phyloP scores from a whole-genome alignment of 2,113 vertebrate genomes.

The Bothrops jararaca region DNA sequence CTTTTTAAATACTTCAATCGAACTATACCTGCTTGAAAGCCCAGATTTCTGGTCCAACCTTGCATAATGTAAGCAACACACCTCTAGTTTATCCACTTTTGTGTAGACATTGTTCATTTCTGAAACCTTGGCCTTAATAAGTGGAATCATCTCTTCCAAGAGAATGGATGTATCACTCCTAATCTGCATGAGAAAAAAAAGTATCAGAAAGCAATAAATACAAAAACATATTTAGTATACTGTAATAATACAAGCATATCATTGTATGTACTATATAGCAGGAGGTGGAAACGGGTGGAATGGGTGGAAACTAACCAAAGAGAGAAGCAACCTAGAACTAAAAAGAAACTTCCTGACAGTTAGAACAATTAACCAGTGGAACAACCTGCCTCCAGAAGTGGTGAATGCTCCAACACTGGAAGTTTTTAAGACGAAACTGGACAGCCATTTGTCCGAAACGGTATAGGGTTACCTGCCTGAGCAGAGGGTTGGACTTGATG shows the following conservation, averaged over 20 bases:
- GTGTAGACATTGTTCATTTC: constrained; percentile 60
- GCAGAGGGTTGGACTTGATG: too few relatives aligned
- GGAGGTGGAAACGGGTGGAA: too few relatives aligned
- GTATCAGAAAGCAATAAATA: background rate
- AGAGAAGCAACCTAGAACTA: too few relatives aligned
- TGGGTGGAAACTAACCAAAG: too few relatives aligned
- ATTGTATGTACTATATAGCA: background rate
- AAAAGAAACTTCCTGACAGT: too few relatives aligned
- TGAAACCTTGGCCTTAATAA: constrained; percentile 50
- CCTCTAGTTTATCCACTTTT: constrained; percentile 61
- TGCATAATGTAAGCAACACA: constrained; percentile 38
- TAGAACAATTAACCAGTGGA: too few relatives aligned
- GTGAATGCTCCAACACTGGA: too few relatives aligned
- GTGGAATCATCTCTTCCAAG: constrained; percentile 48
- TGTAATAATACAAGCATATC: background rate
- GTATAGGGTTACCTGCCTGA: too few relatives aligned
- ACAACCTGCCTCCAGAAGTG: too few relatives aligned
- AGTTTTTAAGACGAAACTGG: too few relatives aligned
- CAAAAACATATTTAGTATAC: background rate
- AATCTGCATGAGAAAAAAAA: constrained; percentile 48
- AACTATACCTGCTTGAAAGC: background rate
- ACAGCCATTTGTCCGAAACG: too few relatives aligned
- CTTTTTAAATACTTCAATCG: background rate
- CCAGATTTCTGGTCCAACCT: background rate
- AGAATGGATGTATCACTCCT: constrained; percentile 57